phyloP scores from a whole-genome alignment of 2,888 invertebrate species.

The Sipha maydis region DNA sequence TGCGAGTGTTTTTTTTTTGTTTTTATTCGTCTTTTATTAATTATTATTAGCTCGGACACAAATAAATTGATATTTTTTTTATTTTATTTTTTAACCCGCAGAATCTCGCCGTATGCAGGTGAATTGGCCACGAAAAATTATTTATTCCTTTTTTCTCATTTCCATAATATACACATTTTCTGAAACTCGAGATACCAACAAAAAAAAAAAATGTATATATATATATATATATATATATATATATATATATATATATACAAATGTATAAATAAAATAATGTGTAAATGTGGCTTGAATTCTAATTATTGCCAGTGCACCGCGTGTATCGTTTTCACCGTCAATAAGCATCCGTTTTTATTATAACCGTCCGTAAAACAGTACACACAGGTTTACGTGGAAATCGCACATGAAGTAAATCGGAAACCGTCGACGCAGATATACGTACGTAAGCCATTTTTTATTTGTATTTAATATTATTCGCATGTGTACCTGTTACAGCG shows the following conservation, averaged over 20 bases:
- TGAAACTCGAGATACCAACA: constrained; percentile 46
- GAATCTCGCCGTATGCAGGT: constrained; percentile 54
- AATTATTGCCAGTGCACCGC: constrained; percentile 35
- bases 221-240: too few relatives aligned
- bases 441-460: background rate
- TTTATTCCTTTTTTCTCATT: constrained; percentile 52
- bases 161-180: constrained; percentile 56
- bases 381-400: background rate
- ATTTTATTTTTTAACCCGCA: constrained; percentile 32
- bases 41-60: constrained; percentile 49
- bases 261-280: background rate
- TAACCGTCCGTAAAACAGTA: constrained; percentile 27
- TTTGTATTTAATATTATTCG: background rate
- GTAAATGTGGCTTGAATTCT: constrained; percentile 49
- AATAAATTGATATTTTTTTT: constrained; percentile 55
- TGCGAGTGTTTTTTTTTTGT: background rate
- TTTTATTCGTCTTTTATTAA: constrained; percentile 45
- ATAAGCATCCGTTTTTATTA: constrained; percentile 56
- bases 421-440: constrained; percentile 5
- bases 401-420: background rate
- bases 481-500: too few relatives aligned
- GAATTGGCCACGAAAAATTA: constrained; percentile 45
- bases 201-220: too few relatives aligned
- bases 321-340: constrained; percentile 45
- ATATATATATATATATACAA: too few relatives aligned